phyloP scores from a whole-genome alignment of 2,888 invertebrate species.

The Patella depressa region DNA sequence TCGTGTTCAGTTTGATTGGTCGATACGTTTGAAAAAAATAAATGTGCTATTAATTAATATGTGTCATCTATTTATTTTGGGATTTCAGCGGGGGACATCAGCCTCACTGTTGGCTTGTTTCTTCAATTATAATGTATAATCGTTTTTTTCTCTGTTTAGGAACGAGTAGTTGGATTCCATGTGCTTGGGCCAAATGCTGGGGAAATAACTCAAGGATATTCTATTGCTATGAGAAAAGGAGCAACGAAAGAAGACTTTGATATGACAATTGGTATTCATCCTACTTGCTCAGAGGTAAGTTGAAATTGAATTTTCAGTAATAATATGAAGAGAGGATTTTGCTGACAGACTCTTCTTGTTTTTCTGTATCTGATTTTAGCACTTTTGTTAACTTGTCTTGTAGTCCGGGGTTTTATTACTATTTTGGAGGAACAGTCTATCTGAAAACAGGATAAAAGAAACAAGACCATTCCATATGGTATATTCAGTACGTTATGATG shows the following conservation, averaged over 20 bases:
- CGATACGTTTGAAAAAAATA: too few species aligned
- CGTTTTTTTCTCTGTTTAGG: conserved; percentile 37
- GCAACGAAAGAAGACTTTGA: conserved; percentile 76
- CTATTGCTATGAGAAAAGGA: conserved; percentile 74
- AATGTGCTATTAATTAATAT: too few species aligned
- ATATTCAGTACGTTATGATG: not conserved
- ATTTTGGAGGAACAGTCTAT: too few species aligned
- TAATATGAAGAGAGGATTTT: not conserved
- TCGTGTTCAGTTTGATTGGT: too few species aligned
- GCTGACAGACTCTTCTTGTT: not conserved
- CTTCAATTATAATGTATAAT: too few species aligned
- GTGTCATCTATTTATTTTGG: too few species aligned
- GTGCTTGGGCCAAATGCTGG: conserved; percentile 77
- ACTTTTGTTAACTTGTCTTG: too few species aligned
- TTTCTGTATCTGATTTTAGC: too few species aligned
- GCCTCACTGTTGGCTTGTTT: too few species aligned
- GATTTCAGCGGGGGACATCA: too few species aligned
- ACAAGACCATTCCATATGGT: not conserved
- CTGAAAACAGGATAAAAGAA: too few species aligned
- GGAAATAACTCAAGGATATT: conserved; percentile 78
- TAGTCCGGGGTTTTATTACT: too few species aligned
- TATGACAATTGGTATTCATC: conserved; percentile 77
- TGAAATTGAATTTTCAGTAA: not conserved
- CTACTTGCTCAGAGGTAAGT: conserved; percentile 76
- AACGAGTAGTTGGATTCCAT: conserved; percentile 74